These are phyloP conservation scores for Alectura lathami DNA, from an alignment of 2,113 vertebrate genomes.

Conservation along the genomic window DNA sequence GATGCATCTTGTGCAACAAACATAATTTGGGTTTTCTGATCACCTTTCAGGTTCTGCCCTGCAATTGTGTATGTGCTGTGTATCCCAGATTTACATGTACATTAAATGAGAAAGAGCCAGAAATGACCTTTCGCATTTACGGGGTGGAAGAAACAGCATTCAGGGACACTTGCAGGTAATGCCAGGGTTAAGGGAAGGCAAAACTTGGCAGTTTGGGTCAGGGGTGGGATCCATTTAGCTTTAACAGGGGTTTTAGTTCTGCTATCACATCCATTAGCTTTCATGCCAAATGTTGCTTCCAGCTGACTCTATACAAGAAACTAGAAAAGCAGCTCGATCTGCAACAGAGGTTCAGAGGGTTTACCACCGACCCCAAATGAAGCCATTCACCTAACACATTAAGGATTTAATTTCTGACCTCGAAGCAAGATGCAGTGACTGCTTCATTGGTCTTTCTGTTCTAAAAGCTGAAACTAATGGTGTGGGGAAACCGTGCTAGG, in stretches of 20 bases:
- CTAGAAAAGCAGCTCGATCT: background rate
- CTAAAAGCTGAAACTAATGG: background rate
- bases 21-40: background rate
- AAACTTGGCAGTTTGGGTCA: background rate
- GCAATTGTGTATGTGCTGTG: constrained; percentile 45
- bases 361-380: background rate
- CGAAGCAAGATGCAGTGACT: background rate
- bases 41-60: background rate
- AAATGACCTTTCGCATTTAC: constrained; percentile 49
- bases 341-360: background rate
- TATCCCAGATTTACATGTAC: constrained; percentile 56
- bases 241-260: constrained; percentile 18
- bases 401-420: background rate
- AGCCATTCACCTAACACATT: background rate
- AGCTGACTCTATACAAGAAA: background rate
- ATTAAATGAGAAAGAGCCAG: constrained; percentile 57
- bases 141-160: constrained; percentile 30
- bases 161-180: constrained; percentile 32
- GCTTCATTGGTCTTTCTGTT: background rate
- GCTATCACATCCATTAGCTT: constrained; percentile 32
- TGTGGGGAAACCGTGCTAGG: background rate
- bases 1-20: fast-evolving
- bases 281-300: background rate
- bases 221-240: background rate
- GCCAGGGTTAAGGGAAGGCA: constrained; percentile 12